Evolutionary conservation across 2,888 invertebrate species (phyloP).

Genomic region (Abrostola tripartita): DNA sequence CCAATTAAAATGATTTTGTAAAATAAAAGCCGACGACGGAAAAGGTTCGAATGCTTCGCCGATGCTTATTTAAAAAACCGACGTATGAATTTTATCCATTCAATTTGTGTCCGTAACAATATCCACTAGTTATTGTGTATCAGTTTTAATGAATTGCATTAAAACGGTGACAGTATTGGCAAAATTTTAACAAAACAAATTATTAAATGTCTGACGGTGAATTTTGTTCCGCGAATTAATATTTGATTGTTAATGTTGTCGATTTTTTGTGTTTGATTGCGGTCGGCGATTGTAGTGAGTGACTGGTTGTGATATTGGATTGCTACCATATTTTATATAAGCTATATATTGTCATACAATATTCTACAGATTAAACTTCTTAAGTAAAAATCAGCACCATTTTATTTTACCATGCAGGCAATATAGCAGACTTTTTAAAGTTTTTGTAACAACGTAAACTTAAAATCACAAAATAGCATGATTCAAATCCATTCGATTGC

Average conservation of each 20-base stretch:
- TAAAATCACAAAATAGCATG: slow-evolving; percentile 41
- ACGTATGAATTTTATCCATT: slow-evolving; percentile 32
- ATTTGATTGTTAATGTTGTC: slow-evolving; percentile 3
- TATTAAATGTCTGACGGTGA: slow-evolving; percentile 21
- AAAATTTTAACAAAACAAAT: slow-evolving; percentile 23
- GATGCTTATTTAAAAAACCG: slow-evolving; percentile 36
- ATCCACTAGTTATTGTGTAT: slow-evolving; percentile 27
- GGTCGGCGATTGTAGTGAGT: not conserved
- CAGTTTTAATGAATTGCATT: slow-evolving; percentile 47
- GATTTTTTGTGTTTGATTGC: slow-evolving; percentile 10
- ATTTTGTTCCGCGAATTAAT: slow-evolving; percentile 18
- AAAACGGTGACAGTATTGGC: slow-evolving; percentile 26
- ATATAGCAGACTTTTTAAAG: not conserved
- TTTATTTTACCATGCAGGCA: not conserved
- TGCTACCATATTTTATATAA: not conserved
- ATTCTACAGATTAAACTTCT: not conserved
- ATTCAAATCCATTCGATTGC: slow-evolving; percentile 40
- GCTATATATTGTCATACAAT: not conserved
- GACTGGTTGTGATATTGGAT: not conserved
- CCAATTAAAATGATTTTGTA: slow-evolving; percentile 20
- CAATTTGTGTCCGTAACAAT: slow-evolving; percentile 38
- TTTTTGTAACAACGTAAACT: slow-evolving; percentile 19
- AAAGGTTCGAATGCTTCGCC: not conserved
- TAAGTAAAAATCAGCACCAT: not conserved
- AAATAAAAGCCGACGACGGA: slow-evolving; percentile 15